phyloP scores from a whole-genome alignment of 2,888 invertebrate genomes.

The Drosophila atroscutellata region DNA sequence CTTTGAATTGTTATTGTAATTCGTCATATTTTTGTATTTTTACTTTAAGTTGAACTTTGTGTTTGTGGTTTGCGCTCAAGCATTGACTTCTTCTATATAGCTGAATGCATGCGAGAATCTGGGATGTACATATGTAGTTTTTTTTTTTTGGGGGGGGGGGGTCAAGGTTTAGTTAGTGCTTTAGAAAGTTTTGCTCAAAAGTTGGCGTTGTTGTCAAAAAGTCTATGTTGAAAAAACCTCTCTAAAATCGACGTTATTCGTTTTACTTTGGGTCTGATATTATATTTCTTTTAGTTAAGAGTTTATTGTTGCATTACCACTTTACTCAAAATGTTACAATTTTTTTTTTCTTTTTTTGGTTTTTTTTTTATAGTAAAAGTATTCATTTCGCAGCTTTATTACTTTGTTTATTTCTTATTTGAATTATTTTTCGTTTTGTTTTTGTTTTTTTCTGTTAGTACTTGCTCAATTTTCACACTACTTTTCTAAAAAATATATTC shows the following conservation, averaged over 20 bases:
- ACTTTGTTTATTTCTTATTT: conserved; percentile 24
- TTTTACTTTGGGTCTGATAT: conserved; percentile 17
- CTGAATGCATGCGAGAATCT: conserved; percentile 27
- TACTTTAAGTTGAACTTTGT: conserved; percentile 1
- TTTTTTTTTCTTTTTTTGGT: too few species aligned
- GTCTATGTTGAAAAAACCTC: conserved; percentile 7
- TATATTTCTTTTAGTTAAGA: conserved; percentile 11
- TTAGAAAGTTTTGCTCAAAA: conserved; percentile 41
- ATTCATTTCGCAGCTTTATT: conserved; percentile 21
- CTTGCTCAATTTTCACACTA: conserved; percentile 55
- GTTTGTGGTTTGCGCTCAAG: conserved; percentile 30
- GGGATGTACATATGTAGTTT: conserved; percentile 36
- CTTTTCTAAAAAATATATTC: conserved; percentile 79
- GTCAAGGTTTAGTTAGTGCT: conserved; percentile 40
- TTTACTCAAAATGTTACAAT: conserved; percentile 1
- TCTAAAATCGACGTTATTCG: conserved; percentile 19
- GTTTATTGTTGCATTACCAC: conserved; percentile 1
- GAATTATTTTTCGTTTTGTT: conserved; percentile 28
- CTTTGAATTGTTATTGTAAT: conserved; percentile 57
- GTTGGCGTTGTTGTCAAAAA: conserved; percentile 20
- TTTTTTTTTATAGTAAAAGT: conserved; percentile 9
- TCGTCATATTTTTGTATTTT: conserved; percentile 51
- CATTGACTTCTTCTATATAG: conserved; percentile 27
- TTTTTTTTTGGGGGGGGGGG: conserved; percentile 8
- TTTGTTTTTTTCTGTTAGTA: conserved; percentile 25